Evolutionary conservation across 2,888 invertebrate species (phyloP).

Genomic region (Papilio elwesi): DNA sequence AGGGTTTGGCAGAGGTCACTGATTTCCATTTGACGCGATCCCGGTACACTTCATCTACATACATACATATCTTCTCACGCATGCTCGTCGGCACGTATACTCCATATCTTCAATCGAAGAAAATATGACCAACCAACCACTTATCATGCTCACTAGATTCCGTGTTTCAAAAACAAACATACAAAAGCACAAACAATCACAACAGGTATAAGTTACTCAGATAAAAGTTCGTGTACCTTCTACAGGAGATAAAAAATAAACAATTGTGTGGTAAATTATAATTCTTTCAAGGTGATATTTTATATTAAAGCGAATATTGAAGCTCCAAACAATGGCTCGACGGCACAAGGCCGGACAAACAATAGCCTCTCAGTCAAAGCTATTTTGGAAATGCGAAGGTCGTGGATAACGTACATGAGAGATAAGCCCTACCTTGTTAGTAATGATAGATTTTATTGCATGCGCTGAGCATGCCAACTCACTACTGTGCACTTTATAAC

Average conservation of each 20-base stretch:
- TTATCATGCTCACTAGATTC: slow-evolving; percentile 24
- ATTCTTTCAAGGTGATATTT: slow-evolving; percentile 75
- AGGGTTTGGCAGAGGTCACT: too few species aligned
- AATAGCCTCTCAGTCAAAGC: slow-evolving; percentile 63
- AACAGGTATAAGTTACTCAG: slow-evolving; percentile 31
- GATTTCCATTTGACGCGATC: too few species aligned
- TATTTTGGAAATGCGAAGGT: slow-evolving; percentile 81
- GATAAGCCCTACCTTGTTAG: slow-evolving; percentile 74
- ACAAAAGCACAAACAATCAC: slow-evolving; percentile 34
- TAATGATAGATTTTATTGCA: slow-evolving; percentile 69
- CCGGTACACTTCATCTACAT: too few species aligned
- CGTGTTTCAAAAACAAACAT: slow-evolving; percentile 18
- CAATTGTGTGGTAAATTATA: slow-evolving; percentile 61
- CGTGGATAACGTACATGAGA: slow-evolving; percentile 60
- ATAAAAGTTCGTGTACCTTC: slow-evolving; percentile 36
- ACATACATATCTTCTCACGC: too few species aligned
- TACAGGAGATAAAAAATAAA: slow-evolving; percentile 41
- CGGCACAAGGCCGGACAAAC: slow-evolving; percentile 62
- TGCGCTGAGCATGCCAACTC: slow-evolving; percentile 56
- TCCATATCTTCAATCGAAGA: not conserved
- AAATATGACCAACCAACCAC: not conserved
- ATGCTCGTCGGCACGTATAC: too few species aligned
- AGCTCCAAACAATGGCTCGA: slow-evolving; percentile 56
- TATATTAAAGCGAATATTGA: slow-evolving; percentile 70
- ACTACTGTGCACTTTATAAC: slow-evolving; percentile 42